Evolutionary conservation across 2,888 invertebrate species (phyloP).

Genomic region (Xanthorhoe designata): DNA sequence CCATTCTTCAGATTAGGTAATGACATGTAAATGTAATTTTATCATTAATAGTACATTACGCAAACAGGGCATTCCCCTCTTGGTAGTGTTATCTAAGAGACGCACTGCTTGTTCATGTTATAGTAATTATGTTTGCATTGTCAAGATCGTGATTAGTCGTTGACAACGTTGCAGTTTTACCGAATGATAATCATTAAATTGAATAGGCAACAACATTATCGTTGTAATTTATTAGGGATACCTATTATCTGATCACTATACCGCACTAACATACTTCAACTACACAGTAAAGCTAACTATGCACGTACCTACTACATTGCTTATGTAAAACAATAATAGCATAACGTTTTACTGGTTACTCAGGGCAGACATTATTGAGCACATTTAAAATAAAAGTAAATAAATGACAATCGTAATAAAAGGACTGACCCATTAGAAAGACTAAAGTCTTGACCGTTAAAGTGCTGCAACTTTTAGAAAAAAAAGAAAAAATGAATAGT

Average conservation of each 20-base stretch:
- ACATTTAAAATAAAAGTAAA: too few relatives aligned
- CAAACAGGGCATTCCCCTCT: conserved; percentile 19
- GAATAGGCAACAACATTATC: conserved; percentile 2
- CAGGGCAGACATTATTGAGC: too few relatives aligned
- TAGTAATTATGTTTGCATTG: conserved; percentile 15
- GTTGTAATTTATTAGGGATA: not conserved
- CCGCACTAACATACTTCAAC: not conserved
- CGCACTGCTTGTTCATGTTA: conserved; percentile 34
- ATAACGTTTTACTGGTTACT: too few relatives aligned
- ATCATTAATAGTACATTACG: not conserved
- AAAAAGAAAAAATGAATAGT: too few relatives aligned
- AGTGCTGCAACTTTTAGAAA: too few relatives aligned
- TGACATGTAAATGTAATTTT: not conserved
- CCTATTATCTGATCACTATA: not conserved
- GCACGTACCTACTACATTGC: too few relatives aligned
- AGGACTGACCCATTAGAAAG: too few relatives aligned
- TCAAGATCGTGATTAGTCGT: conserved; percentile 16
- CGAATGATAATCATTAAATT: not conserved
- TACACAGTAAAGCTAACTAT: not conserved
- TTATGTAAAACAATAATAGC: too few relatives aligned
- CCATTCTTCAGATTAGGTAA: too few relatives aligned
- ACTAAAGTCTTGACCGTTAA: too few relatives aligned
- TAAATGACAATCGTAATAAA: too few relatives aligned
- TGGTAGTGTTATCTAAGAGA: conserved; percentile 36
- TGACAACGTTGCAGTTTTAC: conserved; percentile 14